These are phyloP conservation scores for Tragelaphus strepsiceros DNA, from an alignment of 2,113 vertebrate species.

Conservation along the genomic window DNA sequence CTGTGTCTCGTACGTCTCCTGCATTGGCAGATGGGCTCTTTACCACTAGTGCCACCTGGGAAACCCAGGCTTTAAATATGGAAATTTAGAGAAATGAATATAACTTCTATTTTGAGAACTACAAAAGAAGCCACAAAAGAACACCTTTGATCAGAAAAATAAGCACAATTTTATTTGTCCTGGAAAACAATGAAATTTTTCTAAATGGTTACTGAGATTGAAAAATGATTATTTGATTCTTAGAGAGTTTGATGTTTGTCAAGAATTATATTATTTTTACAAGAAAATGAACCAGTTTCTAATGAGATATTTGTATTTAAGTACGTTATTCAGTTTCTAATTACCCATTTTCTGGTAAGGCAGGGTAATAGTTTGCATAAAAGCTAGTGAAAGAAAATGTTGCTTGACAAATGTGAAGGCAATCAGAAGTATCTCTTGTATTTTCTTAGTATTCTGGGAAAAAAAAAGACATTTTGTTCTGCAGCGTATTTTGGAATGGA, in stretches of 20 bases:
- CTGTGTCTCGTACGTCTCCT: not conserved
- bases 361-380: constrained; percentile 3
- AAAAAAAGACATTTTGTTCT: not conserved
- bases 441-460: not conserved
- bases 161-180: not conserved
- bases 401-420: not conserved
- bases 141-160: not conserved
- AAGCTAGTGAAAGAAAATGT: constrained; percentile 13
- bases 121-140: not conserved
- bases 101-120: not conserved
- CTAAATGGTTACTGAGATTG: not conserved
- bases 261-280: constrained; percentile 45
- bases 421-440: not conserved
- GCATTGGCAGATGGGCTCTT: not conserved
- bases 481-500: not conserved
- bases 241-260: not conserved
- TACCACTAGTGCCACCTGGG: not conserved
- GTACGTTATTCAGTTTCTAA: constrained; percentile 12
- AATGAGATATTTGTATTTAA: constrained; percentile 33
- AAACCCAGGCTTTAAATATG: not conserved
- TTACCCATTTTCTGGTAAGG: constrained; percentile 25
- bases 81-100: not conserved
- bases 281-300: constrained; percentile 13
- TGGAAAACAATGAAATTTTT: not conserved
- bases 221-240: constrained; percentile 22